These are phyloP conservation scores for Pemphredon lugubris DNA, from an alignment of 2,888 invertebrate species.

Conservation along the genomic window DNA sequence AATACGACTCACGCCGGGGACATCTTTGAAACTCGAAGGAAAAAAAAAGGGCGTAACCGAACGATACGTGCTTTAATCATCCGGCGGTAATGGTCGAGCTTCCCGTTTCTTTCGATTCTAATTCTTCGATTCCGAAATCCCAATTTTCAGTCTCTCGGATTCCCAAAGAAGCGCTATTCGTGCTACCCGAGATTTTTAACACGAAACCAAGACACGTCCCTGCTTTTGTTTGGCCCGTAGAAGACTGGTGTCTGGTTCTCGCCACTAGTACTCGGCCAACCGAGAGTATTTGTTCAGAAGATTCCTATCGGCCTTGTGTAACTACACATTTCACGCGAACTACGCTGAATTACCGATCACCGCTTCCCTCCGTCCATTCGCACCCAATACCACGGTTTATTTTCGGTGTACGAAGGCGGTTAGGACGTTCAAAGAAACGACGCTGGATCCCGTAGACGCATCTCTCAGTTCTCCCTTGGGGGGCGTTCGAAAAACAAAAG, in stretches of 20 bases:
- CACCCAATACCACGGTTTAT: slow-evolving; percentile 47
- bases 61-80: slow-evolving; percentile 34
- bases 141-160: not conserved
- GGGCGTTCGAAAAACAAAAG: not conserved
- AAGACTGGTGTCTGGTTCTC: slow-evolving; percentile 35
- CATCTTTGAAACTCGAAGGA: slow-evolving; percentile 23
- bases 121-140: slow-evolving; percentile 6
- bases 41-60: slow-evolving; percentile 35
- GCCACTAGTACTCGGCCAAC: slow-evolving; percentile 18
- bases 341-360: slow-evolving; percentile 61
- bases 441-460: not conserved
- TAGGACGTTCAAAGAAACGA: not conserved
- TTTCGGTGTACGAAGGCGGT: slow-evolving; percentile 23
- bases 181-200: slow-evolving; percentile 16
- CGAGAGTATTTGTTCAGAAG: slow-evolving; percentile 67
- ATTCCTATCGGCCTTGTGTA: slow-evolving; percentile 66
- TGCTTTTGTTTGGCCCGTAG: slow-evolving; percentile 62
- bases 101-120: slow-evolving; percentile 9
- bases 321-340: slow-evolving; percentile 58
- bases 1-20: slow-evolving; percentile 34
- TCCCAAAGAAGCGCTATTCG: not conserved
- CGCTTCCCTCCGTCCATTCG: slow-evolving; percentile 60
- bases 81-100: slow-evolving; percentile 12
- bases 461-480: not conserved
- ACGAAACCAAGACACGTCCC: slow-evolving; percentile 61